These are phyloP conservation scores for Sacculina carcini DNA, from an alignment of 2,888 invertebrate genomes.

Conservation along the genomic window DNA sequence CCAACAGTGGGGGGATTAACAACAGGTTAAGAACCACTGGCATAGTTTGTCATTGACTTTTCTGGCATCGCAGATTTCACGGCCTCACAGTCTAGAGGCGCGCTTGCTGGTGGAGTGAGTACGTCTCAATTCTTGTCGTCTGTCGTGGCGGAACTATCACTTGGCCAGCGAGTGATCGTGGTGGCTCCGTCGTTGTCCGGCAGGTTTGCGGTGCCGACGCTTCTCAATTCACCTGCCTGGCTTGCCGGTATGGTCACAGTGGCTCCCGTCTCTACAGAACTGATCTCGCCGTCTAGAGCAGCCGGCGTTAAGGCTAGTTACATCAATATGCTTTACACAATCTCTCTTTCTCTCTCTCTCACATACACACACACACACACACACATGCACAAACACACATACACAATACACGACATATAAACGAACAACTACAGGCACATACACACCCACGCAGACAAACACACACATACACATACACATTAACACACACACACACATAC, in stretches of 20 bases:
- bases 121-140: conserved; percentile 1
- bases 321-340: not conserved
- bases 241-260: conserved; percentile 18
- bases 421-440: conserved; percentile 1
- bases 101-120: not conserved
- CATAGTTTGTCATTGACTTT: not conserved
- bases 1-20: too few relatives aligned
- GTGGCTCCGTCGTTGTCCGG: conserved; percentile 27
- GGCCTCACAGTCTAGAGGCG: not conserved
- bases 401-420: conserved; percentile 2
- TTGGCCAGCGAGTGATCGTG: conserved; percentile 18
- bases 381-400: conserved; percentile 4
- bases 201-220: conserved; percentile 20
- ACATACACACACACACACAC: not conserved
- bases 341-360: not conserved
- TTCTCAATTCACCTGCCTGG: conserved; percentile 17
- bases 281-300: conserved; percentile 14
- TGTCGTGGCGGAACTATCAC: conserved; percentile 1
- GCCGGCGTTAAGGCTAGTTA: conserved; percentile 8
- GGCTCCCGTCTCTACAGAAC: conserved; percentile 19
- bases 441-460: too few relatives aligned
- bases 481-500: too few relatives aligned
- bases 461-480: too few relatives aligned
- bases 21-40: not conserved
- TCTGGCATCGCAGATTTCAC: not conserved